Evolutionary conservation across 2,113 vertebrate species (phyloP).

Genomic region (Hippolais icterina): DNA sequence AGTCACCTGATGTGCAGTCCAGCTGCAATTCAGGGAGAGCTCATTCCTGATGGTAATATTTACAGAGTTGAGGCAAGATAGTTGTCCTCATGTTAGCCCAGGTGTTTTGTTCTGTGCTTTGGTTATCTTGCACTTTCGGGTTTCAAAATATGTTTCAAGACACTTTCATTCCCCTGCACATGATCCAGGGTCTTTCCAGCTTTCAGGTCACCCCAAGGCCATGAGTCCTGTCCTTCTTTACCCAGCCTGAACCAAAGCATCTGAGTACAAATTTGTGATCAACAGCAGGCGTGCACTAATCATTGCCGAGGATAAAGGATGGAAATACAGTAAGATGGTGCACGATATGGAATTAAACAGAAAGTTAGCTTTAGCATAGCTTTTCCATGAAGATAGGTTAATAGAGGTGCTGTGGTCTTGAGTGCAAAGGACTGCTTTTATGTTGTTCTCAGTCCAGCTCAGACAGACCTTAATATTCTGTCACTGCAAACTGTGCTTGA

Average conservation of each 20-base stretch:
- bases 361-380: background rate
- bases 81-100: background rate
- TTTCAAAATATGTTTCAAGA: background rate
- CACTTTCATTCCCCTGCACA: rapidly evolving
- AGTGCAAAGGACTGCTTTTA: background rate
- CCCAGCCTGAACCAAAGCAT: background rate
- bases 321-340: background rate
- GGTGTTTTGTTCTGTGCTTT: background rate
- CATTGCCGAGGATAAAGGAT: background rate
- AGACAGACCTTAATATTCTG: background rate
- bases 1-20: background rate
- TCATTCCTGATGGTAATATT: background rate
- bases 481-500: background rate
- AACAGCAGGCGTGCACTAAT: background rate
- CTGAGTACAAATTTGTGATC: background rate
- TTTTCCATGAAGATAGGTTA: background rate
- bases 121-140: background rate
- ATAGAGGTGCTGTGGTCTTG: background rate
- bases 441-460: background rate
- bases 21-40: background rate
- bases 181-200: background rate
- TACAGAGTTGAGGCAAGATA: background rate
- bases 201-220: background rate
- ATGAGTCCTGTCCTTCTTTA: background rate
- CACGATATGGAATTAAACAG: background rate